Evolutionary conservation across 2,797 vertebrate species (phyloP).

Genomic region (Rhynchotus rufescens): DNA sequence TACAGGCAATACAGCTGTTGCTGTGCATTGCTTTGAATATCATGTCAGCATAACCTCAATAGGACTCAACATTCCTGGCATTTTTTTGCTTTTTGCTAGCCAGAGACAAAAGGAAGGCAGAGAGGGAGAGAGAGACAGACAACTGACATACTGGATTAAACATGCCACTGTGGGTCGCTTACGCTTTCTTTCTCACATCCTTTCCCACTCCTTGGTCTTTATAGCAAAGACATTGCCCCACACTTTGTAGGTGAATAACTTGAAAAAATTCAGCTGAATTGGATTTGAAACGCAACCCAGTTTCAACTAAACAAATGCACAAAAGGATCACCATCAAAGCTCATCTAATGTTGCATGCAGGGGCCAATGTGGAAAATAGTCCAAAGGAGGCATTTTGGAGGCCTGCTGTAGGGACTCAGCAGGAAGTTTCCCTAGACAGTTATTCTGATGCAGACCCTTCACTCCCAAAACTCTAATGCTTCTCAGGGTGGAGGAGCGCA

Average conservation of each 20-base stretch:
- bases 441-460: background rate
- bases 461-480: background rate
- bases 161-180: background rate
- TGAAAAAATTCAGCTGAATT: background rate
- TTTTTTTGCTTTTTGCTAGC: background rate
- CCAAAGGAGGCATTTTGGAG: background rate
- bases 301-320: background rate
- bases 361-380: background rate
- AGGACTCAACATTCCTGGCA: conserved; percentile 1
- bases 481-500: background rate
- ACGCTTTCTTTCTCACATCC: background rate
- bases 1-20: conserved; percentile 30
- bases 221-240: background rate
- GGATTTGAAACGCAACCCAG: background rate
- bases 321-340: background rate
- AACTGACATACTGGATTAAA: background rate
- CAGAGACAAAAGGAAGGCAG: background rate
- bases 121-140: background rate
- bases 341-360: background rate
- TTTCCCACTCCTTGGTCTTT: background rate
- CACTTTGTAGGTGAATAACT: rapidly evolving
- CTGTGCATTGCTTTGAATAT: background rate
- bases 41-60: background rate
- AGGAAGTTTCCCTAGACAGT: background rate
- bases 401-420: background rate